Percentiles rank a stretch among this genome's conserved stretches.
phyloP scores from a whole-genome alignment of 2,888 invertebrate species.

The Plemyria rubiginata region DNA sequence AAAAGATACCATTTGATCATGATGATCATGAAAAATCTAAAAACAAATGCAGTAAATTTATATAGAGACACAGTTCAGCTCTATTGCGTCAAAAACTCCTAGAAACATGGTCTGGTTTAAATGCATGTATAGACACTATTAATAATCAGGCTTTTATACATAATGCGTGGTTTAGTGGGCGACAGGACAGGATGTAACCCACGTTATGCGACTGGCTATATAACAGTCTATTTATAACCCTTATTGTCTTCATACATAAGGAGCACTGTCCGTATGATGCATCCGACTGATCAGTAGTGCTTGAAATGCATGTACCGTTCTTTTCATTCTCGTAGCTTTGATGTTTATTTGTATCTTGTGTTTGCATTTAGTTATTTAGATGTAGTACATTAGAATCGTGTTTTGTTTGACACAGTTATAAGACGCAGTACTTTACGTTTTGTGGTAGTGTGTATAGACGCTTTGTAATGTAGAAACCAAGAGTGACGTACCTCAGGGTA shows the following conservation, averaged over 20 bases:
- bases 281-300: constrained; percentile 5
- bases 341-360: constrained; percentile 9
- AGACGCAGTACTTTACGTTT: not conserved
- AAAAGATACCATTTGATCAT: no score
- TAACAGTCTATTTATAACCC: constrained; percentile 2
- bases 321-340: not conserved
- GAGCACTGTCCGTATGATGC: not conserved
- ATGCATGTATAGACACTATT: constrained; percentile 5
- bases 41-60: not conserved
- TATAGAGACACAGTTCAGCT: no score
- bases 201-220: constrained; percentile 8
- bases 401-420: constrained; percentile 9
- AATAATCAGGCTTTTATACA: constrained; percentile 9
- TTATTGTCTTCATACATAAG: constrained; percentile 8
- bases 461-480: constrained; percentile 22
- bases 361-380: constrained; percentile 4
- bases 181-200: constrained; percentile 10
- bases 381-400: not conserved
- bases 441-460: constrained; percentile 19
- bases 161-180: constrained; percentile 16
- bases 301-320: constrained; percentile 9
- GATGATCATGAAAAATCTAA: no score
- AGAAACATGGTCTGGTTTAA: not conserved
- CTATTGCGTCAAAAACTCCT: not conserved
- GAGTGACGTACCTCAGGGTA: constrained; percentile 14